These are phyloP conservation scores for Cynopterus sphinx DNA, from an alignment of 2,797 vertebrate species.

Conservation along the genomic window DNA sequence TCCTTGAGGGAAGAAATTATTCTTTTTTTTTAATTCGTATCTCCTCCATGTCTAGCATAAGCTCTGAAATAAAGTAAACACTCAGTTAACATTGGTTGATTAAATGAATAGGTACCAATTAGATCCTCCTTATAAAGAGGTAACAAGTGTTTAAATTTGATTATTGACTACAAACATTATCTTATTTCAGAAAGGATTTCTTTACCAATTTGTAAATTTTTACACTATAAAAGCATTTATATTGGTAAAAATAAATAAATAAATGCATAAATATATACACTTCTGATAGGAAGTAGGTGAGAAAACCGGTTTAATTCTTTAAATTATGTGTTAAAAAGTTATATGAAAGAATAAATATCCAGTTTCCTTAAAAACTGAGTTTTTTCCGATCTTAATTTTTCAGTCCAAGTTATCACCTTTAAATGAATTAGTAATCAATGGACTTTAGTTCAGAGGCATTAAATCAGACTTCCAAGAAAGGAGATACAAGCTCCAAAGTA, in stretches of 20 bases:
- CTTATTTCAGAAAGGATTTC: neutral
- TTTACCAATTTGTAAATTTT: neutral
- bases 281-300: neutral
- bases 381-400: neutral
- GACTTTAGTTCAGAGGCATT: neutral
- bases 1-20: neutral
- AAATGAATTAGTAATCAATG: neutral
- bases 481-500: neutral
- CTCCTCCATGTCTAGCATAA: neutral
- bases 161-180: neutral
- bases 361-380: neutral
- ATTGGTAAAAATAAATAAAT: neutral
- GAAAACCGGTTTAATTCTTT: neutral
- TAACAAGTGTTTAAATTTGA: neutral
- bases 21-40: neutral
- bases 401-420: neutral
- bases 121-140: neutral
- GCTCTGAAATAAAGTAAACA: neutral
- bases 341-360: neutral
- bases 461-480: neutral
- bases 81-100: neutral
- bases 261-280: neutral
- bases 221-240: neutral
- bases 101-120: neutral
- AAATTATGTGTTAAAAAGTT: neutral